phyloP scores from a whole-genome alignment of 2,888 invertebrate genomes.

The Poecilobothrus nobilitatus region DNA sequence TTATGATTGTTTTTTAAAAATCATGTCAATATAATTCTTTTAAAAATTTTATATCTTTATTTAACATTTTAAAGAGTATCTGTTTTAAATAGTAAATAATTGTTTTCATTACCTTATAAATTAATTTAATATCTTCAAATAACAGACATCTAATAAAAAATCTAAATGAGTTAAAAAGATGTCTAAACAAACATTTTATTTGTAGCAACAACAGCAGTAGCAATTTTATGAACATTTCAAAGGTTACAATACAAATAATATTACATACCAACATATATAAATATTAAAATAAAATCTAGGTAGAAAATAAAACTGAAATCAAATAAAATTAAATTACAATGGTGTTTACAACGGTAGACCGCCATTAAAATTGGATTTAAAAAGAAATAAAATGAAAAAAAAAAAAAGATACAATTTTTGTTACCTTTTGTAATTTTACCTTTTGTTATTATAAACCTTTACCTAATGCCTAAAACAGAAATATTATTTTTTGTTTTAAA shows the following conservation, averaged over 20 bases:
- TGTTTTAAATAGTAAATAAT: no score
- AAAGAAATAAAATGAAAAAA: neutral
- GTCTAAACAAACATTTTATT: neutral
- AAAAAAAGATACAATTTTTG: no score
- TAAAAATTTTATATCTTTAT: no score
- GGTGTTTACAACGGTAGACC: slow-evolving; percentile 1
- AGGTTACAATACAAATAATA: neutral
- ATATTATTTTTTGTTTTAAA: no score
- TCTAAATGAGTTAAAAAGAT: neutral
- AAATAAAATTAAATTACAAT: neutral
- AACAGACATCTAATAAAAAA: neutral
- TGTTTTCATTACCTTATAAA: no score
- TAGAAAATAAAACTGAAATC: no score
- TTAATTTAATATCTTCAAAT: no score
- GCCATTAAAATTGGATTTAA: slow-evolving; percentile 4
- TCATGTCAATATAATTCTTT: no score
- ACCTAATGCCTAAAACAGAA: no score
- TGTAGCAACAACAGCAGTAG: neutral
- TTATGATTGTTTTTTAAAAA: no score
- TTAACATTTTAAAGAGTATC: no score
- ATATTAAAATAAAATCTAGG: neutral
- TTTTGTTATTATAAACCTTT: no score
- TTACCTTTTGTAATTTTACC: neutral
- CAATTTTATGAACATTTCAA: neutral
- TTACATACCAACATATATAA: neutral